These are phyloP conservation scores for Trichomycterus rosablanca DNA, from an alignment of 2,113 vertebrate genomes.

Conservation along the genomic window DNA sequence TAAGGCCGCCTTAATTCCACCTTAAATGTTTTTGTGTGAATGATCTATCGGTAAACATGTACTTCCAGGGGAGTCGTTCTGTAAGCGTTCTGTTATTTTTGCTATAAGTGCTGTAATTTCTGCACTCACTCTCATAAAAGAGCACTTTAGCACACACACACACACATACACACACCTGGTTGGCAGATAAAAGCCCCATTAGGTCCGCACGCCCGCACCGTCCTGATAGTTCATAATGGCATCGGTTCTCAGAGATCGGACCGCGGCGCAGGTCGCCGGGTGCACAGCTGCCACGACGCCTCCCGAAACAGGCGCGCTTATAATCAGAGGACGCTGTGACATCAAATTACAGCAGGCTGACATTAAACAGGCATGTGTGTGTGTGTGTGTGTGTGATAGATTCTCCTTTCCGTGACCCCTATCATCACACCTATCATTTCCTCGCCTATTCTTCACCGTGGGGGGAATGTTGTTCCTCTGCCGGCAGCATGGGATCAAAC, in stretches of 20 bases:
- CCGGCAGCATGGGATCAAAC: background rate
- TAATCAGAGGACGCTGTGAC: slow-evolving; percentile 3
- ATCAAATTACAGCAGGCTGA: slow-evolving; percentile 9
- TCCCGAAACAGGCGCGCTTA: background rate
- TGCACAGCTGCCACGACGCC: slow-evolving; percentile 37
- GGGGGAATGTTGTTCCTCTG: background rate
- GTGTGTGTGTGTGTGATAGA: background rate
- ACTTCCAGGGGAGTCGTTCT: slow-evolving; percentile 1
- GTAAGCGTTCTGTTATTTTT: slow-evolving; percentile 26
- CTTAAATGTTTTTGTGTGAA: background rate
- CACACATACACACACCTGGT: no score
- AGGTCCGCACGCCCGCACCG: slow-evolving; percentile 37
- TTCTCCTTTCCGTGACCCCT: slow-evolving; percentile 1
- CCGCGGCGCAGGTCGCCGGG: slow-evolving; percentile 25
- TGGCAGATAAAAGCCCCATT: slow-evolving; percentile 54
- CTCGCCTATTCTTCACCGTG: background rate
- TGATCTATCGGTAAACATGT: no score
- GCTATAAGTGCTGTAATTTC: slow-evolving; percentile 28
- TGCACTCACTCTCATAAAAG: slow-evolving; percentile 30
- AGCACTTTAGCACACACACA: slow-evolving; percentile 29
- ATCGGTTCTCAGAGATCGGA: slow-evolving; percentile 15
- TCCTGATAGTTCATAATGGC: slow-evolving; percentile 49
- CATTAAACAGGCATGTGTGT: background rate
- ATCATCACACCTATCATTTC: slow-evolving; percentile 32
- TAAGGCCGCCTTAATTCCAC: background rate